Evolutionary conservation across 2,113 vertebrate genomes (phyloP), one percentile per base, ranked within the genome.

Genomic region (Acanthisitta chloris): DNA sequence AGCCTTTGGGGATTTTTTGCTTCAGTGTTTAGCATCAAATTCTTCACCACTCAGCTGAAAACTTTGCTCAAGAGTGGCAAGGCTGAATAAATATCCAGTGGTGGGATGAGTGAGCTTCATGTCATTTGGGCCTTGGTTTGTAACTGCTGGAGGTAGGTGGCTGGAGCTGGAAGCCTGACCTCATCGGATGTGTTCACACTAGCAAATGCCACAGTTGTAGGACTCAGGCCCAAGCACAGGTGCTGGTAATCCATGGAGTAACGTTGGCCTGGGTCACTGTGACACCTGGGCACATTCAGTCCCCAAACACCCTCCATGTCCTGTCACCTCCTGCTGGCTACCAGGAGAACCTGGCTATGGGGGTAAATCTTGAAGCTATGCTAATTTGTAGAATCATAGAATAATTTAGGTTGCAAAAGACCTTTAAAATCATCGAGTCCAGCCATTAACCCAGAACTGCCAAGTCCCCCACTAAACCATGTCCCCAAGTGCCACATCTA

Each of bases 231-330:
- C 76, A 33, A 59, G 38, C 46, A 66, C 52, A 49, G 57, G 40
- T 3, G 3, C 28, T 6, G 5, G 51, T 3, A 49, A 49, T 42
- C 19, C 17, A 4, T 0, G 3, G 48, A 0, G 0, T 21, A 8
- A 19, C 69, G 62, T 9, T 88, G 74, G 24, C 42, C 26, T 5
- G 10, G 33, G 28, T 28, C n/a, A 49, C 76, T 0, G 0, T 5
- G 31, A 36, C 34, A 77, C 58, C 21, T 42, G 52, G 58, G 59
- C 13, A 25, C 69, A 74, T 31, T 64, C 69, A 70, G 31, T 29
- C 62, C 29, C 84, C 11, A 65, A 89, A 76, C 1, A 4, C 14
- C 8, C 29, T 64, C 38, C 0, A 2, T 0, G 0, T 34, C 43
- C 45, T 51, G 40, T n/a, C 48, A 65, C 8, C 11, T 70, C 29